Evolutionary conservation across 2,113 vertebrate genomes (phyloP), one percentile per base, ranked within the genome.

Genomic region (Rhegmatorhina hoffmannsi): DNA sequence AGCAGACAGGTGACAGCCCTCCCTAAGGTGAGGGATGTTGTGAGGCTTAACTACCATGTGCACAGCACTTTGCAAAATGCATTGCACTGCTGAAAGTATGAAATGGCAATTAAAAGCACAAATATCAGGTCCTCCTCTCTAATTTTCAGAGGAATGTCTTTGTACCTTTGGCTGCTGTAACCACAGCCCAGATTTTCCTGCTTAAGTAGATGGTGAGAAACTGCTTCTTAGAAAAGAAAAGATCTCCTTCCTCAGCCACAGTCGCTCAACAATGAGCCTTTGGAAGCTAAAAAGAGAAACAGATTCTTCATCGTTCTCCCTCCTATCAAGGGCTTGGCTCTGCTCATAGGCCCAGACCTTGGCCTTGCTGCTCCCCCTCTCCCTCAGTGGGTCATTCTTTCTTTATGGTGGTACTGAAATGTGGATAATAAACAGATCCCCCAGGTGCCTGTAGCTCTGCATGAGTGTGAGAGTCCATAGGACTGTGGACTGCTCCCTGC

Each of bases 61-160:
- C 28, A 20, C 34, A 60, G 70, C 67, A 14, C 78, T 85, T 85
- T 28, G 67, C 58, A 62, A 92, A 92, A 60, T n/a, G 52, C 58
- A 13, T 26, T 68, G 69, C 60, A 11, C 56, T 0, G 0, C n/a
- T 66, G 69, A 75, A 84, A 58, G 84, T 91, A 87, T 13, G 53
- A 94, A 87, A 89, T 69, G 70, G n/a, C 67, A 96, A 95, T 96
- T 95, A 93, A 76, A 87, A 79, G 69, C 44, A 29, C 79, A 95
- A 91, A 86, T 47, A 34, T 11, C 25, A 72, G 62, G 53, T 69
- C 88, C 73, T 95, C 76, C 77, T 96, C 89, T 97, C 84, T 96
- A 87, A 96, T 95, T 97, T 94, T 90, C 87, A 83, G 82, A 87
- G 59, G 81, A 92, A 91, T 91, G 84, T 79, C 89, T 94, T 96